Percentiles rank a stretch among this genome's conserved stretches.
These are phyloP conservation scores for Ormyrus pomaceus DNA, from an alignment of 2,888 invertebrate species.

Conservation along the genomic window DNA sequence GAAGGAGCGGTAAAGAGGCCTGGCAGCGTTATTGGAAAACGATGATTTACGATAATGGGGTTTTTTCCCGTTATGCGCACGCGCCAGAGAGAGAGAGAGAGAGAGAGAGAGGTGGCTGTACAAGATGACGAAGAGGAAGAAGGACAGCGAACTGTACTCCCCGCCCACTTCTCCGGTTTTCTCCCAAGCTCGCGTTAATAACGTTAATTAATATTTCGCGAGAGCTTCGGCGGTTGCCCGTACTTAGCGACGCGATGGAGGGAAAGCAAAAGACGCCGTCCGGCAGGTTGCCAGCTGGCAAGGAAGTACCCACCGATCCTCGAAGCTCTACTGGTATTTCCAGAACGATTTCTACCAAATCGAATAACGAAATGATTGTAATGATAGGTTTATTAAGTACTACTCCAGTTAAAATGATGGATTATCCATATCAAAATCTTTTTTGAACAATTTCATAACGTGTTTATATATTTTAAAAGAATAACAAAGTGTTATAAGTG, in stretches of 20 bases:
- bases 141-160: neutral
- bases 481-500: too few relatives aligned
- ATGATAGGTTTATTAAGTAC: too few relatives aligned
- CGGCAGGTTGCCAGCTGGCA: conserved; percentile 74
- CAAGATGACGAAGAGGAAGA: neutral
- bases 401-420: too few relatives aligned
- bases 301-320: neutral
- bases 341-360: too few relatives aligned
- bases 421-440: too few relatives aligned
- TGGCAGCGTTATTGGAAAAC: conserved; percentile 78
- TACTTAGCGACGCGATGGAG: conserved; percentile 61
- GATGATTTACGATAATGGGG: conserved; percentile 80
- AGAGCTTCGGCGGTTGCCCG: conserved; percentile 74
- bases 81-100: neutral
- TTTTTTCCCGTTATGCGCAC: conserved; percentile 60
- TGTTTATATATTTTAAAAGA: too few relatives aligned
- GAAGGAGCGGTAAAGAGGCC: conserved; percentile 68
- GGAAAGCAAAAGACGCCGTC: conserved; percentile 55
- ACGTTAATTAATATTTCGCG: conserved; percentile 81
- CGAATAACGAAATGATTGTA: too few relatives aligned
- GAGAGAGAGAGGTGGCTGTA: neutral
- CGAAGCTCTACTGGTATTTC: too few relatives aligned
- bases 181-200: conserved; percentile 77
- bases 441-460: too few relatives aligned
- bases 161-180: conserved; percentile 55